Evolutionary conservation across 2,797 vertebrate species (phyloP), one percentile per base, ranked within the genome.

Genomic region (Diplodus sargus): DNA sequence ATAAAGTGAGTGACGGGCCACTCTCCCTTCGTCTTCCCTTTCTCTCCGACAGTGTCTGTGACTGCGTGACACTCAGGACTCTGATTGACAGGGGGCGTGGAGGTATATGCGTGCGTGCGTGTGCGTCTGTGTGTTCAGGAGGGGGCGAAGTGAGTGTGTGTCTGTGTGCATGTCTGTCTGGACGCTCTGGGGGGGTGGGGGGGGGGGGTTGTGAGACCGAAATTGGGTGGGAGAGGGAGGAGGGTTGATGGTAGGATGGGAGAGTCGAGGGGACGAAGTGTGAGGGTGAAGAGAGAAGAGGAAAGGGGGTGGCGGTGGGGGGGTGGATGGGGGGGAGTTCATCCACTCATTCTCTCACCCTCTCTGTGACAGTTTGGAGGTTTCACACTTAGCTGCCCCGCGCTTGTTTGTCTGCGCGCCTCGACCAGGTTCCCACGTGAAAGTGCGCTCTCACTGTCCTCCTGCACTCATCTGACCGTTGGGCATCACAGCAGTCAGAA

Each of bases 351-450:
- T 85, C 89, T 83, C 85, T 87, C 78, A 76, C 85, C 82, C 86
- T 90, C 83, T 84, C 77, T 39, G 88, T 92, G 93, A 95, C 94
- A 93, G 94, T 95, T 95, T 94, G 93, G 90, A 92, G 91, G 89
- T 90, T 94, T 94, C 93, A 94, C 93, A 94, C 93, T 94, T 92
- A 90, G 92, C 90, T 93, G 92, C 92, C 90, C 87, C 87, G 91
- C 84, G 71, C 81, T 93, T 91, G 93, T 93, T 92, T 94, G 94
- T 94, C 92, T 93, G 90, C 57, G 22, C 52, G 74, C 85, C 84
- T 87, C 84, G 77, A 68, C 82, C 85, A 85, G 85, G 91, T 96
- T 95, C 95, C 95, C 95, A 96, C 89, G 94, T 95, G 94, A 95
- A 95, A 95, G 91, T 92, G 91, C 82, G 87, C 90, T 79, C 90